phyloP scores from a whole-genome alignment of 2,113 vertebrate genomes.

The Canis aureus region DNA sequence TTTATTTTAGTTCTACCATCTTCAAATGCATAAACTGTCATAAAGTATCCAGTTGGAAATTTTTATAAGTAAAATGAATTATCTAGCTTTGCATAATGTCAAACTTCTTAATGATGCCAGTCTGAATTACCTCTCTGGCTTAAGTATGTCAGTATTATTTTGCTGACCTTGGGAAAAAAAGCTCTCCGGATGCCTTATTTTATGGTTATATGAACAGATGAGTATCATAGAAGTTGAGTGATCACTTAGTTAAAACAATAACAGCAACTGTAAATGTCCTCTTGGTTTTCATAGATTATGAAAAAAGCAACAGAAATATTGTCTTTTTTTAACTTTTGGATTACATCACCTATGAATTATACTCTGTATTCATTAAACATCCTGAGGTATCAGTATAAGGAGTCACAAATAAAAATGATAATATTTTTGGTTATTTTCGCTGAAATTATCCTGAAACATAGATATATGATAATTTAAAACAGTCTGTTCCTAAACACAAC shows the following conservation, averaged over 20 bases:
- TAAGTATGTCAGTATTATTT: constrained; percentile 70
- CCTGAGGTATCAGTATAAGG: background rate
- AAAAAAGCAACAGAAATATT: constrained; percentile 52
- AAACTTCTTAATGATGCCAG: constrained; percentile 64
- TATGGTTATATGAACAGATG: constrained; percentile 75
- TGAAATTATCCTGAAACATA: constrained; percentile 40
- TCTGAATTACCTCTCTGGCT: constrained; percentile 74
- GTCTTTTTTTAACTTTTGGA: constrained; percentile 60
- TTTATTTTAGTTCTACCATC: background rate
- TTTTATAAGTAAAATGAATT: constrained; percentile 74
- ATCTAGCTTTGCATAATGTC: constrained; percentile 66
- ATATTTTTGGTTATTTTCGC: background rate
- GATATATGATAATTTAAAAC: background rate
- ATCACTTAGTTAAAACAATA: constrained; percentile 75
- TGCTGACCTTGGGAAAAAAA: constrained; percentile 71
- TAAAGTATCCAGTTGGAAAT: constrained; percentile 25
- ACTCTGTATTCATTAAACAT: background rate
- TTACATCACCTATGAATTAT: constrained; percentile 12
- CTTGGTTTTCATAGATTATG: constrained; percentile 74
- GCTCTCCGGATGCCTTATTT: constrained; percentile 75
- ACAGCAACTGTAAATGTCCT: constrained; percentile 52
- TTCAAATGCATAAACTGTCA: background rate
- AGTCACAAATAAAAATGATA: constrained; percentile 33
- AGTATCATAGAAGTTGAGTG: constrained; percentile 74
- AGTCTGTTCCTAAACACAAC: background rate